A percentile compares a stretch with the other conserved stretches of the same genome.
Conservation (phyloP, 2,888 invertebrate species). For the Tupiocoris notatus region DNA sequence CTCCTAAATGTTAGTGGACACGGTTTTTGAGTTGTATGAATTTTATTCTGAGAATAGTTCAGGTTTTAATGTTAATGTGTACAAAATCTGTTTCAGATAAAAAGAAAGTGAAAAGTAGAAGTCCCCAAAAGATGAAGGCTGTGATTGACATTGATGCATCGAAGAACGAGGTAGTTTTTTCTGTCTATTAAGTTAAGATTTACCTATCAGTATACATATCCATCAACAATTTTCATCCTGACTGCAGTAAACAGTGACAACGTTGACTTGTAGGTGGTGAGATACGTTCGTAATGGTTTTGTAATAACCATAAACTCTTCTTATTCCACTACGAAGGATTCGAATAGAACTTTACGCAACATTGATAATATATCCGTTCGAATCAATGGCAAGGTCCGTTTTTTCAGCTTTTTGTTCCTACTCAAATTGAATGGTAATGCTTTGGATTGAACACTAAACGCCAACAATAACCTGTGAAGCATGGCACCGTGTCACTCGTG, state of each 20-base stretch:
- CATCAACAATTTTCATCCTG: too few relatives aligned
- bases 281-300: conserved; percentile 16
- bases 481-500: too few relatives aligned
- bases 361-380: conserved; percentile 12
- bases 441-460: too few relatives aligned
- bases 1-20: conserved; percentile 34
- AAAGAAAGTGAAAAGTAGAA: conserved; percentile 14
- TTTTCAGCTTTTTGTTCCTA: too few relatives aligned
- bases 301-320: conserved; percentile 23
- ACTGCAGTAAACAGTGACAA: too few relatives aligned
- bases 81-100: conserved; percentile 19
- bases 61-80: too few relatives aligned
- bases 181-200: too few relatives aligned
- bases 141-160: conserved; percentile 29
- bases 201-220: too few relatives aligned
- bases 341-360: background rate
- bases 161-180: conserved; percentile 10
- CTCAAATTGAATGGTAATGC: too few relatives aligned
- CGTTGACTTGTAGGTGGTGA: conserved; percentile 32
- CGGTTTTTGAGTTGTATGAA: too few relatives aligned
- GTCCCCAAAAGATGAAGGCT: conserved; percentile 30
- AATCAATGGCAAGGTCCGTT: conserved; percentile 26
- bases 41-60: too few relatives aligned
- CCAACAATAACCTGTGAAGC: too few relatives aligned
- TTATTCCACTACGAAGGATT: conserved; percentile 1